These are phyloP conservation scores for Polyommatus icarus DNA, from an alignment of 2,888 invertebrate species.

Conservation along the genomic window DNA sequence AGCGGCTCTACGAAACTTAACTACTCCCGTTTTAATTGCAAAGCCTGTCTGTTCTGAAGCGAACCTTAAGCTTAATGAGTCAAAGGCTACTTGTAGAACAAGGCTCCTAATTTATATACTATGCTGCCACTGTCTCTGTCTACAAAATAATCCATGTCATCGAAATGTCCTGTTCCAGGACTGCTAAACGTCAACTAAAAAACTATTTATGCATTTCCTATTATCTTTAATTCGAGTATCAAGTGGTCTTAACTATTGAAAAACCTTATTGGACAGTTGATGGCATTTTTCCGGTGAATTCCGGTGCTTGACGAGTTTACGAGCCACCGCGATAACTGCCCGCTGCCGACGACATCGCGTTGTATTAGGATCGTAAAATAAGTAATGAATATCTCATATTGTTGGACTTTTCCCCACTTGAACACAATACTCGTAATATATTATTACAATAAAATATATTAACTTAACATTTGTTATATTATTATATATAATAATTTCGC, in stretches of 20 bases:
- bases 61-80: background rate
- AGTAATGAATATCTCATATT: constrained; percentile 9
- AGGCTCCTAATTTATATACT: background rate
- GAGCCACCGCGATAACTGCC: constrained; percentile 38
- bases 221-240: background rate
- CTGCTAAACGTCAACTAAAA: background rate
- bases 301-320: constrained; percentile 37
- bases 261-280: constrained; percentile 21
- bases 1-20: background rate
- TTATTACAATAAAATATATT: no score
- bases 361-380: background rate
- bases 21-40: background rate
- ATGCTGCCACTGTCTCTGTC: background rate
- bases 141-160: background rate
- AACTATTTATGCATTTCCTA: background rate
- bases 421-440: background rate
- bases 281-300: constrained; percentile 42
- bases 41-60: background rate
- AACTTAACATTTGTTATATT: no score
- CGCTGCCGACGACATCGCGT: constrained; percentile 13
- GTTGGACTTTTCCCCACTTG: background rate
- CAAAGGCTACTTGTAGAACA: background rate
- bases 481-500: no score
- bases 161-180: no score
- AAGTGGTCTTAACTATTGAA: background rate